Conservation (phyloP, 2,113 vertebrate species). For the Bubo scandiacus region DNA sequence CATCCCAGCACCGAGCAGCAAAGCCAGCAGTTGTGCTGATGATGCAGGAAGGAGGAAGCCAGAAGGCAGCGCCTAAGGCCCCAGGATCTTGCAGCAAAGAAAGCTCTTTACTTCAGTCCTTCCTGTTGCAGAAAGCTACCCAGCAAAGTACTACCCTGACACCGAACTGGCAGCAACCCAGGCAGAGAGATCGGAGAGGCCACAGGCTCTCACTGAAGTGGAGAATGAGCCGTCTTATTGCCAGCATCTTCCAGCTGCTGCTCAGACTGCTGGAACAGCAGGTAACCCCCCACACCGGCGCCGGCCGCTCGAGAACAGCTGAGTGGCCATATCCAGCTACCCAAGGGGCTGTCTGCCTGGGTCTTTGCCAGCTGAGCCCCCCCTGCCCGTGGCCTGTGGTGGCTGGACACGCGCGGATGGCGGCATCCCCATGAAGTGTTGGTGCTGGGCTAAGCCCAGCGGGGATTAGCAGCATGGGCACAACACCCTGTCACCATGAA, state of each 20-base stretch:
- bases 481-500: background rate
- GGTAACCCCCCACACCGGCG: background rate
- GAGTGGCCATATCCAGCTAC: background rate
- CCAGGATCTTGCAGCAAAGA: background rate
- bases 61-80: background rate
- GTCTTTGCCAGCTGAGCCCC: background rate
- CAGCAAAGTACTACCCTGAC: background rate
- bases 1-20: background rate
- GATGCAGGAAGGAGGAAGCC: background rate
- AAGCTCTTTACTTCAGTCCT: background rate
- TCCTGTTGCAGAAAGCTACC: background rate
- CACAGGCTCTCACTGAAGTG: fast-evolving
- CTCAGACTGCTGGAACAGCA: background rate
- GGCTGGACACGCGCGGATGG: fast-evolving
- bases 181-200: background rate
- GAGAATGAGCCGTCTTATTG: background rate
- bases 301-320: background rate
- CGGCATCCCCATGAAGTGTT: fast-evolving
- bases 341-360: background rate
- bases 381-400: fast-evolving
- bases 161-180: background rate
- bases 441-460: background rate
- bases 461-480: background rate
- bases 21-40: background rate
- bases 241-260: background rate